Percentiles rank a stretch among this genome's conserved stretches.
Evolutionary conservation across 2,888 invertebrate species (phyloP).

Genomic region (Calameuta filiformis): DNA sequence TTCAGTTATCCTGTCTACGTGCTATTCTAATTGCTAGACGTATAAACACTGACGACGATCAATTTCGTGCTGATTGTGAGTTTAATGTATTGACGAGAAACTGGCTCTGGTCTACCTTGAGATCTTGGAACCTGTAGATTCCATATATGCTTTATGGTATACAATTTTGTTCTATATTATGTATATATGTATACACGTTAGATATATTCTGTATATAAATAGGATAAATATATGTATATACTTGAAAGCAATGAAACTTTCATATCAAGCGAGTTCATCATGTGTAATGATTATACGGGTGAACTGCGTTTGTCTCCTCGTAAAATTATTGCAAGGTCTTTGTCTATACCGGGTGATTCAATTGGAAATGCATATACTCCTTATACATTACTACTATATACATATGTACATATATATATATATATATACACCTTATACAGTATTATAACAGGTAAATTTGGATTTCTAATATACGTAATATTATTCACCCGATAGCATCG

Average conservation of each 20-base stretch:
- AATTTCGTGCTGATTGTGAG: conserved; percentile 17
- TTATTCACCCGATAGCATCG: neutral
- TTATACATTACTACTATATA: neutral
- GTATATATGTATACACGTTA: neutral
- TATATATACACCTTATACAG: neutral
- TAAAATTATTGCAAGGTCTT: neutral
- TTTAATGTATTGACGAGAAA: conserved; percentile 27
- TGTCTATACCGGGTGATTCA: neutral
- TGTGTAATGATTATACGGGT: conserved; percentile 11
- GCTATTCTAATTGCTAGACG: conserved; percentile 25
- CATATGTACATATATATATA: too few relatives aligned
- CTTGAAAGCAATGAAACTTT: conserved; percentile 20
- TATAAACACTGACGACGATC: conserved; percentile 22
- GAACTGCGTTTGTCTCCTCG: conserved; percentile 8
- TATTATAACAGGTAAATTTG: neutral
- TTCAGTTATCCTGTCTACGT: conserved; percentile 18
- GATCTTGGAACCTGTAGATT: neutral
- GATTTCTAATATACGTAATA: neutral
- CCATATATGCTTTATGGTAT: neutral
- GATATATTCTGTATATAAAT: conserved; percentile 4
- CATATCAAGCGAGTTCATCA: conserved; percentile 3
- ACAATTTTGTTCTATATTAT: neutral
- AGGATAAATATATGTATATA: neutral
- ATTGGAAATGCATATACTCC: neutral
- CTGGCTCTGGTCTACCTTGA: conserved; percentile 24